phyloP scores from a whole-genome alignment of 2,113 vertebrate species.

The Pavo muticus region DNA sequence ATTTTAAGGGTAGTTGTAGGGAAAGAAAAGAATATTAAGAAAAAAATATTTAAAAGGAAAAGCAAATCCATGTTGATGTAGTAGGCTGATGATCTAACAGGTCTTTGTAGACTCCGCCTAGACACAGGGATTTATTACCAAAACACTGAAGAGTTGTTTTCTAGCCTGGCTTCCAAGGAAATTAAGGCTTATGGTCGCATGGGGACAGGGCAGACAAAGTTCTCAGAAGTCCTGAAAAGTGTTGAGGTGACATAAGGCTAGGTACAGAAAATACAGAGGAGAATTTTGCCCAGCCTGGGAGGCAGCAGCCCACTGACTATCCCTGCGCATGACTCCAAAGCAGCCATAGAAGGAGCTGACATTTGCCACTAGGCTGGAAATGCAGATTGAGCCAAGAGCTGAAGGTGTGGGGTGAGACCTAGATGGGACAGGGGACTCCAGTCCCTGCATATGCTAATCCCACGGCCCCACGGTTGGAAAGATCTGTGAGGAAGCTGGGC shows the following conservation, averaged over 20 bases:
- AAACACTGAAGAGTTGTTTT: background rate
- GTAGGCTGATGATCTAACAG: background rate
- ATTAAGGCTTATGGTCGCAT: background rate
- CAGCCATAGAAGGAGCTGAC: background rate
- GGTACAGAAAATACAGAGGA: background rate
- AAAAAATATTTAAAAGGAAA: background rate
- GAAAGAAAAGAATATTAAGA: background rate
- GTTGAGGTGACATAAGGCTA: background rate
- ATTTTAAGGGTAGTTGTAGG: background rate
- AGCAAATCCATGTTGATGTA: background rate
- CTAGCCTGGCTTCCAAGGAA: background rate
- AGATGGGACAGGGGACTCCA: background rate
- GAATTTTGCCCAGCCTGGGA: background rate
- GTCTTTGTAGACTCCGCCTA: background rate
- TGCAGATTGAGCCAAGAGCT: background rate
- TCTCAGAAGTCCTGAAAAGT: background rate
- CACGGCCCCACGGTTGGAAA: accelerated
- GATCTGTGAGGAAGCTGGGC: background rate
- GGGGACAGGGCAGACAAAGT: background rate
- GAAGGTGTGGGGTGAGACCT: accelerated
- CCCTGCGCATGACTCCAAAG: background rate
- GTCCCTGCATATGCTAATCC: background rate
- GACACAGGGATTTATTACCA: background rate
- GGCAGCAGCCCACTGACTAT: background rate
- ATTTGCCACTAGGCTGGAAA: background rate